A percentile compares a stretch with the other conserved stretches of the same genome.
phyloP scores from a whole-genome alignment of 2,888 invertebrate genomes.

The Bhutanitis thaidina region DNA sequence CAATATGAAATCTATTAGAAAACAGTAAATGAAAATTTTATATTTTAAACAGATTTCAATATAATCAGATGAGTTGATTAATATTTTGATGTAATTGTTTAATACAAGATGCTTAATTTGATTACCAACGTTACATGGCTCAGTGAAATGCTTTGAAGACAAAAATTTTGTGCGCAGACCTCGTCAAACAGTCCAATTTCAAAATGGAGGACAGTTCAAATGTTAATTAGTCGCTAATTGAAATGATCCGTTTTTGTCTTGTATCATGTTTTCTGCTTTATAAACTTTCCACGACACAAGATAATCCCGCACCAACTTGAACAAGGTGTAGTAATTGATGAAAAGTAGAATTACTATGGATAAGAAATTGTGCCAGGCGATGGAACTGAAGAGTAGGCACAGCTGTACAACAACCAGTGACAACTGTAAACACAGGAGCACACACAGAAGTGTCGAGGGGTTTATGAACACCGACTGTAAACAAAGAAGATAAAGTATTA shows the following conservation, averaged over 20 bases:
- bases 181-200: not conserved
- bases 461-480: conserved; percentile 91
- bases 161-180: conserved; percentile 3
- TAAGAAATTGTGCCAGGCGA: conserved; percentile 95
- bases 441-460: conserved; percentile 88
- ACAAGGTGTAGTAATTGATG: conserved; percentile 94
- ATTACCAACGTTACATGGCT: not conserved
- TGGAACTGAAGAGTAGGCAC: conserved; percentile 86
- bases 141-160: conserved; percentile 2
- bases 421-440: conserved; percentile 85
- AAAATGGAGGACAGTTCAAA: not conserved
- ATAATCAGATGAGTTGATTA: too few relatives aligned
- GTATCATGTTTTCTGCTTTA: conserved; percentile 84
- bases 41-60: too few relatives aligned
- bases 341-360: conserved; percentile 92
- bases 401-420: conserved; percentile 88
- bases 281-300: conserved; percentile 92
- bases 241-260: conserved; percentile 72
- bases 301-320: conserved; percentile 92
- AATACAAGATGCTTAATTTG: too few relatives aligned
- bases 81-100: too few relatives aligned
- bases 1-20: too few relatives aligned
- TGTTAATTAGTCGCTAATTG: conserved; percentile 19
- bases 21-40: too few relatives aligned
- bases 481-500: not conserved